phyloP scores from a whole-genome alignment of 2,888 invertebrate species.

The Polydrusus cervinus region DNA sequence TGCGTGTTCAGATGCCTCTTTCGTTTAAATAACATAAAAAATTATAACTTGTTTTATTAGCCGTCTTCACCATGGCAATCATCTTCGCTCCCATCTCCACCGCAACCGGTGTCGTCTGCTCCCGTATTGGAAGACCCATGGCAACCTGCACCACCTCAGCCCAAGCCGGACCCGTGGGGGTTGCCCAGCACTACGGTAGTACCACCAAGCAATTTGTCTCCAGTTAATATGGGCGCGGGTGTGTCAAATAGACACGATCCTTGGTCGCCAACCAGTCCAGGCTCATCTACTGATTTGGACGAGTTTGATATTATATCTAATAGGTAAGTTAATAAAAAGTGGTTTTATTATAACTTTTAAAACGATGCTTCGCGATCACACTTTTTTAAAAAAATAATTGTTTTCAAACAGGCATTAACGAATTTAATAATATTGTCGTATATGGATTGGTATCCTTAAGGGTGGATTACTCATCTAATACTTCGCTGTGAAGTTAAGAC shows the following conservation, averaged over 20 bases:
- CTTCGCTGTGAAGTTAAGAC: too few species aligned
- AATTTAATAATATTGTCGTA: too few species aligned
- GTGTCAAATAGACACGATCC: constrained; percentile 70
- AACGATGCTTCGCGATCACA: too few species aligned
- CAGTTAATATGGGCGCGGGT: constrained; percentile 36
- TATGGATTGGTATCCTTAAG: too few species aligned
- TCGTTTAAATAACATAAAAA: too few species aligned
- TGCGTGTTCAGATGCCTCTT: too few species aligned
- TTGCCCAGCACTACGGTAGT: constrained; percentile 40
- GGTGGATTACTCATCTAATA: too few species aligned
- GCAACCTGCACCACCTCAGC: constrained; percentile 48
- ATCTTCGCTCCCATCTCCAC: constrained; percentile 67
- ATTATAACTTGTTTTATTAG: too few species aligned
- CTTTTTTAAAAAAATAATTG: too few species aligned
- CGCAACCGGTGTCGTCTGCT: constrained; percentile 46
- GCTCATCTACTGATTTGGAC: constrained; percentile 82
- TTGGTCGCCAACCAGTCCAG: constrained; percentile 72
- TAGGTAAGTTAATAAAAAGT: constrained; percentile 70
- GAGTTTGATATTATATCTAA: constrained; percentile 92
- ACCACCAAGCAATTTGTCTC: constrained; percentile 66
- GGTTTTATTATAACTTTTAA: too few species aligned
- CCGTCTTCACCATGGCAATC: constrained; percentile 79
- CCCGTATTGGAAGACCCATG: constrained; percentile 56
- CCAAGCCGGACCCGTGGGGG: constrained; percentile 62
- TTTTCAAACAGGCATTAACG: too few species aligned